phyloP scores from a whole-genome alignment of 2,888 invertebrate species.

The Tuta absoluta region DNA sequence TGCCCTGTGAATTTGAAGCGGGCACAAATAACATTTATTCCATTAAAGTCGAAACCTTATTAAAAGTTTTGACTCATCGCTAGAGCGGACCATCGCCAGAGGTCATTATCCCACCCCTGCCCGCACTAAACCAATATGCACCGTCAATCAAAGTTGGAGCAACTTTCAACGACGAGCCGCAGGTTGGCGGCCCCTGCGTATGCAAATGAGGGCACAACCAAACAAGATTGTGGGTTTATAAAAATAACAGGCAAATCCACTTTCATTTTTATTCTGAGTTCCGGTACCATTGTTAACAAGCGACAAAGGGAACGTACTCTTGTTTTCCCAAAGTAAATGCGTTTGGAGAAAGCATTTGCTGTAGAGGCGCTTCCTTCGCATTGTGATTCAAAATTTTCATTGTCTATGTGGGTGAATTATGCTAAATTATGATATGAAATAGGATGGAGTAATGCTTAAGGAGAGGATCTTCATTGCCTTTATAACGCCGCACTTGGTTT shows the following conservation, averaged over 20 bases:
- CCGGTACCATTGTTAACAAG: constrained; percentile 69
- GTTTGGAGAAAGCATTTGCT: constrained; percentile 51
- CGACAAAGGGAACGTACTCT: constrained; percentile 63
- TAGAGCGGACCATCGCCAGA: constrained; percentile 5
- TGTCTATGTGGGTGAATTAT: constrained; percentile 10
- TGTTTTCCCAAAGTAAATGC: constrained; percentile 49
- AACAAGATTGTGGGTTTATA: constrained; percentile 74
- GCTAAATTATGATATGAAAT: background rate
- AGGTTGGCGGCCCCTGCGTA: constrained; percentile 40
- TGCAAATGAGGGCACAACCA: constrained; percentile 66
- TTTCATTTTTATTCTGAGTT: constrained; percentile 77
- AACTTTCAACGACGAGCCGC: constrained; percentile 11
- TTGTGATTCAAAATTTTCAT: constrained; percentile 23
- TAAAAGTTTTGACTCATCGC: constrained; percentile 10
- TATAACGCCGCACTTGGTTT: background rate
- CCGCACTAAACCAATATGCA: constrained; percentile 17
- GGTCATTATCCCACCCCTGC: constrained; percentile 20
- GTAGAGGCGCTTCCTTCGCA: constrained; percentile 23
- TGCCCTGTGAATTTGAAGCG: background rate
- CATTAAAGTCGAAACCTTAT: background rate
- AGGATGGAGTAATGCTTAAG: background rate
- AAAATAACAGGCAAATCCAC: constrained; percentile 77
- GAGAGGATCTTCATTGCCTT: background rate
- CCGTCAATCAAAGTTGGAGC: constrained; percentile 17
- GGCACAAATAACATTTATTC: background rate